A percentile compares a stretch with the other conserved stretches of the same genome.
Conservation (phyloP, 2,113 vertebrate species). For the Chascanopsetta lugubris region DNA sequence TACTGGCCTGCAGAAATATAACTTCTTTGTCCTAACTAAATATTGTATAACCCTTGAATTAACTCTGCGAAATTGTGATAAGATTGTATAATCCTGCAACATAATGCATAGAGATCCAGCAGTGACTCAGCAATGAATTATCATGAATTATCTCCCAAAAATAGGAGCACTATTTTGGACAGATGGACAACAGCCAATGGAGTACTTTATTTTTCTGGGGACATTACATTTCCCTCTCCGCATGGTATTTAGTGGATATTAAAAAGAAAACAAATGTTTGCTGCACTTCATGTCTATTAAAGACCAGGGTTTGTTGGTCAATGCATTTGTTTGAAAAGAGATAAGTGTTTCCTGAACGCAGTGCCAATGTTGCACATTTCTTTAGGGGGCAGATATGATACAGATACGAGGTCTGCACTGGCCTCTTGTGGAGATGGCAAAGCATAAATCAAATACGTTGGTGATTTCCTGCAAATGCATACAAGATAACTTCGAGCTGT, state of each 20-base stretch:
- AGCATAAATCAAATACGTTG: constrained; percentile 23
- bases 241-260: no score
- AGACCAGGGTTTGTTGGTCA: no score
- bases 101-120: constrained; percentile 1
- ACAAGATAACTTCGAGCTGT: background rate
- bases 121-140: constrained; percentile 17
- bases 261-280: no score
- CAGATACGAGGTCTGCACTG: constrained; percentile 29
- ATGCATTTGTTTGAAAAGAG: no score
- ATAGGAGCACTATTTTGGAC: background rate
- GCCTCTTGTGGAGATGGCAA: constrained; percentile 55
- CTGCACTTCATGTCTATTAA: no score
- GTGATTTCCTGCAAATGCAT: background rate
- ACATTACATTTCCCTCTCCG: background rate
- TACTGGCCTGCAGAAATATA: background rate
- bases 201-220: background rate
- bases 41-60: background rate
- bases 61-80: background rate
- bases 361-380: background rate
- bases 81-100: background rate
- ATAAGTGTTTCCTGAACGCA: no score
- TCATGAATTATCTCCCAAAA: background rate
- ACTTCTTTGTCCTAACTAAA: background rate
- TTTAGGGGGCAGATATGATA: background rate
- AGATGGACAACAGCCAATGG: background rate